These are phyloP conservation scores for Pygoscelis antarcticus DNA, from an alignment of 2,113 vertebrate species.

Conservation along the genomic window DNA sequence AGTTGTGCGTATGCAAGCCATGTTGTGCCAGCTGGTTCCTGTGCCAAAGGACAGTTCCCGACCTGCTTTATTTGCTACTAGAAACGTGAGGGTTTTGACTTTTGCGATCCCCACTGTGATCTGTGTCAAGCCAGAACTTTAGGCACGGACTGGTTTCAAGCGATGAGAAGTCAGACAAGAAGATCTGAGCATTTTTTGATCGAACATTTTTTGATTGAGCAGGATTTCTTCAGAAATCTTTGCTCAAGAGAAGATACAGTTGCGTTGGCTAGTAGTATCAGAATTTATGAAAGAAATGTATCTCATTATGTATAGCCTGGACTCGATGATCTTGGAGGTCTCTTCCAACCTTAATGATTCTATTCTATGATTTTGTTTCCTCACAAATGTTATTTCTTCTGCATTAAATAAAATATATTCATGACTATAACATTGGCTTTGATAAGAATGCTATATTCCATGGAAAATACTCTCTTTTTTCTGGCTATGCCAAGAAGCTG, in stretches of 20 bases:
- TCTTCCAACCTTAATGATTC: no score
- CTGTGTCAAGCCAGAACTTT: background rate
- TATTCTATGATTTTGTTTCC: background rate
- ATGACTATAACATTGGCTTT: background rate
- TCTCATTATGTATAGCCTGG: background rate
- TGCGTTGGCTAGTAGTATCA: background rate
- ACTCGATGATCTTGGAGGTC: no score
- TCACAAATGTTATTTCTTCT: background rate
- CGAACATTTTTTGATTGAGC: background rate
- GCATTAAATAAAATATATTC: background rate
- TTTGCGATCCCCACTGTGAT: background rate
- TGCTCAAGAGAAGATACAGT: background rate
- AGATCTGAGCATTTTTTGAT: background rate
- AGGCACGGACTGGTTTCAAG: background rate
- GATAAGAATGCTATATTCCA: background rate
- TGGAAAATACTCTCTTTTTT: background rate
- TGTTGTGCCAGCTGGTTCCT: background rate
- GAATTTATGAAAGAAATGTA: background rate
- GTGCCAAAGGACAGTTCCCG: background rate
- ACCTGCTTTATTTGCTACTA: constrained; percentile 21
- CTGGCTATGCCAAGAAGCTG: background rate
- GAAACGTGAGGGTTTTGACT: background rate
- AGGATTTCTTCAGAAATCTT: background rate
- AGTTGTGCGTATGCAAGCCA: background rate
- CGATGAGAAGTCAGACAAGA: background rate